Evolutionary conservation across 2,797 vertebrate species (phyloP).

Genomic region (Hylomyscus alleni): DNA sequence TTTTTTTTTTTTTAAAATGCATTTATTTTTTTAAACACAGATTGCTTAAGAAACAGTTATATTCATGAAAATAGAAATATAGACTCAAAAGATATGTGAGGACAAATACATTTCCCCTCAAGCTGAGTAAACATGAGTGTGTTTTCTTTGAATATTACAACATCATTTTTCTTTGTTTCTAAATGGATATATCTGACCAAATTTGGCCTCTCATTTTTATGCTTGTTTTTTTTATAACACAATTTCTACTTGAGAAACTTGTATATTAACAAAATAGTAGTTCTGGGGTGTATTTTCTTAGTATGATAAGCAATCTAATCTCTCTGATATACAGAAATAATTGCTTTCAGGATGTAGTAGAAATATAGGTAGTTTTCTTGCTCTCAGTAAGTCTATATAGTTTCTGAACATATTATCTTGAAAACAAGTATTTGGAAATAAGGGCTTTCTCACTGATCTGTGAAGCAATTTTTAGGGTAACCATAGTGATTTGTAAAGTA

Average conservation of each 20-base stretch:
- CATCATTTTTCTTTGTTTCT: conserved; percentile 3
- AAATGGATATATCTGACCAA: background rate
- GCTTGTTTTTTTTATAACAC: background rate
- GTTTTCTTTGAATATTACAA: background rate
- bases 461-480: background rate
- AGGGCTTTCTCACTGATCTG: background rate
- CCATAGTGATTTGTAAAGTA: background rate
- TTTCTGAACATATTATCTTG: conserved; percentile 5
- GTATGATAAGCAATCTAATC: background rate
- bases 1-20: too few species aligned
- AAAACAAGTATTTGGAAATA: background rate
- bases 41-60: background rate
- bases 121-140: background rate
- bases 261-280: background rate
- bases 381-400: background rate
- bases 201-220: background rate
- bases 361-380: background rate
- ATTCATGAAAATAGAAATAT: background rate
- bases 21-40: background rate
- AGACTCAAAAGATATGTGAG: background rate
- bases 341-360: background rate
- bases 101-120: background rate
- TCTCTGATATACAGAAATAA: background rate
- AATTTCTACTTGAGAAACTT: background rate
- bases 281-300: background rate